These are phyloP conservation scores for Xenopus borealis DNA, from an alignment of 2,113 vertebrate genomes.

Conservation along the genomic window DNA sequence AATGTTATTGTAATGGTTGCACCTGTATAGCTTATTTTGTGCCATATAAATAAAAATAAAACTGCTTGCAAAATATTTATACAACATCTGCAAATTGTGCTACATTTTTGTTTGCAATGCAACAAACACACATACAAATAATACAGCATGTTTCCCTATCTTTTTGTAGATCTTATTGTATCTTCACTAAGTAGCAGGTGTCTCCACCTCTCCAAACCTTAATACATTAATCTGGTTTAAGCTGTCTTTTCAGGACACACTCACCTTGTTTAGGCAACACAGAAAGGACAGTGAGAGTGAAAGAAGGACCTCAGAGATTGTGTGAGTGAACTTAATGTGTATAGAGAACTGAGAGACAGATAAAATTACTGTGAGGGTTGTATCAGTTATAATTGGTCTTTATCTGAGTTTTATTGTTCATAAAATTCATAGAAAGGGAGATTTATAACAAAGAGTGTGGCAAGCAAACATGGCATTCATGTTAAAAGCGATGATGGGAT, in stretches of 20 bases:
- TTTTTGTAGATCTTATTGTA: too few relatives aligned
- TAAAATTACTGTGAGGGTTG: background rate
- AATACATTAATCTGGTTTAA: constrained; percentile 73
- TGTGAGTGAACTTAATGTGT: too few relatives aligned
- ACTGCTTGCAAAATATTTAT: too few relatives aligned
- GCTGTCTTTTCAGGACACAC: constrained; percentile 55
- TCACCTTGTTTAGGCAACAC: constrained; percentile 51
- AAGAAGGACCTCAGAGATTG: too few relatives aligned
- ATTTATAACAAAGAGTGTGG: background rate
- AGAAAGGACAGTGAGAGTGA: background rate
- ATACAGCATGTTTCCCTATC: too few relatives aligned
- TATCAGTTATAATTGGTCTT: background rate
- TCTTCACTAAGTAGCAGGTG: background rate
- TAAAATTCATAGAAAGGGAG: background rate
- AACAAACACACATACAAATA: too few relatives aligned
- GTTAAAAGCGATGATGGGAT: constrained; percentile 56
- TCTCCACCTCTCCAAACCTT: constrained; percentile 50
- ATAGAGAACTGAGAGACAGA: background rate
- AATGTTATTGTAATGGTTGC: too few relatives aligned
- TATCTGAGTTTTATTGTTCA: background rate
- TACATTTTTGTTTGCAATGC: too few relatives aligned
- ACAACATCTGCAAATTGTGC: too few relatives aligned
- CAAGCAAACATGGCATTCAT: constrained; percentile 56
- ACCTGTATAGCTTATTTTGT: too few relatives aligned
- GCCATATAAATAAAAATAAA: too few relatives aligned